Base-by-base conservation (phyloP, 2,113 vertebrate genomes). In the Amphiprion percula region DNA sequence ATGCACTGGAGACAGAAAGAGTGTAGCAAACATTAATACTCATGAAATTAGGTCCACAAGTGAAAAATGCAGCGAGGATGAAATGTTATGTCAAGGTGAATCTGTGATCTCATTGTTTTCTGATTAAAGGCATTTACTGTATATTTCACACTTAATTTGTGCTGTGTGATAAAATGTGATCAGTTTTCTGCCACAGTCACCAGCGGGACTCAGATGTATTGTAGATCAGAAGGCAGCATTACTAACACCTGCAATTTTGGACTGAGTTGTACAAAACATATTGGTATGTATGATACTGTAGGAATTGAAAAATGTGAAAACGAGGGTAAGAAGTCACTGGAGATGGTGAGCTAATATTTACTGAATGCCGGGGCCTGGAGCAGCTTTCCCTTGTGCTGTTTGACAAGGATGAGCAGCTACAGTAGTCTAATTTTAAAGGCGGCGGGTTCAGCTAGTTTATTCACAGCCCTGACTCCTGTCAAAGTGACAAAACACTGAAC, bases 311-410 rank as follows among this genome's bases (percentile, higher is more conserved):
- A 21, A 70, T 58, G 9, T 28, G 39, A 65, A 72, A 33, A 28
- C 17, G 2, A 77, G 47, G 49, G 54, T 2, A 23, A 46, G 54
- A 47, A 52, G 80, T 66, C 19, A 30, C 19, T 15, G 46, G 49
- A 49, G 72, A 84, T 74, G 64, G 58, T 0, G n/a, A 72, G 77
- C 67, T 75, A 64, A 76, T 86, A 76, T 81, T 81, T 81, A 60
- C 59, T 23, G 60, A 86, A 86, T 70, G 77, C 83, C 74, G 30
- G 3, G 2, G n/a, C 61, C 75, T 52, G 71, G 50, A 80, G 70
- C 60, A 4, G 21, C 61, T 53, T 14, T 30, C 26, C 62, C 44
- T 33, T 55, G 73, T 39, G 66, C 44, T 52, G 23, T 53, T 10
- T 83, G 64, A 85, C 60, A 78, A 73, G 65, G 24, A 71, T 62